Evolutionary conservation across 2,797 vertebrate genomes (phyloP), one percentile per base, ranked within the genome.

Genomic region (Pipistrellus pipistrellus): DNA sequence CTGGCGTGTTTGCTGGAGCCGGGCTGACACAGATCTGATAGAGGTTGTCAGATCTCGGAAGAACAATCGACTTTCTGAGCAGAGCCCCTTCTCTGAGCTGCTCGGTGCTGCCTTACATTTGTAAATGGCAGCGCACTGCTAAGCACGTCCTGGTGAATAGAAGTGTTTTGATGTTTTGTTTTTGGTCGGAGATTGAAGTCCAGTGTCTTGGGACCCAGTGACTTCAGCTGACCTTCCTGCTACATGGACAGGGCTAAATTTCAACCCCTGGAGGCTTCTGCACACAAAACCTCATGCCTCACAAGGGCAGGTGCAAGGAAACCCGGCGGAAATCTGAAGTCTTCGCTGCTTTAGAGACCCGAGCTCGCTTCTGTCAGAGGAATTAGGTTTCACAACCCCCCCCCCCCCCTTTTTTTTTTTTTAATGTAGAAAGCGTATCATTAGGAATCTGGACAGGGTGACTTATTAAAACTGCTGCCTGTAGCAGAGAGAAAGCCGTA

Each of bases 221-320:
- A 98, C 98, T 98, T 98, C 98, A 94, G 98, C 97, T 99, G 98
- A 99, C 98, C 98, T 98, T 98, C 97, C 95, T 96, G 97, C 97
- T 98, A 98, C 97, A 97, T 17, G 97, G 98, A 98, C 98, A 98
- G 98, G 98, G 98, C 98, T 98, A 98, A 98, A 98, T 99, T 99
- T 98, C 98, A 99, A 98, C 98, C 98, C 98, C 98, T 96, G 98
- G 98, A 98, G 98, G 98, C 98, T 98, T 98, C 97, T 98, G 97
- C 98, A 98, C 97, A 98, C 97, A 98, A 98, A 98, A 98, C 97
- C 97, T 97, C 97, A 94, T 98, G 97, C 98, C 97, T 98, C 91
- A 94, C 97, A 98, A 98, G 98, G 98, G 98, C 98, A 98, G 98
- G 98, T 98, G 98, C 98, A 98, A 97, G 98, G 97, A 98, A 95